Evolutionary conservation across 2,797 vertebrate species (phyloP), one percentile per base, ranked within the genome.

Genomic region (Natrix natrix): DNA sequence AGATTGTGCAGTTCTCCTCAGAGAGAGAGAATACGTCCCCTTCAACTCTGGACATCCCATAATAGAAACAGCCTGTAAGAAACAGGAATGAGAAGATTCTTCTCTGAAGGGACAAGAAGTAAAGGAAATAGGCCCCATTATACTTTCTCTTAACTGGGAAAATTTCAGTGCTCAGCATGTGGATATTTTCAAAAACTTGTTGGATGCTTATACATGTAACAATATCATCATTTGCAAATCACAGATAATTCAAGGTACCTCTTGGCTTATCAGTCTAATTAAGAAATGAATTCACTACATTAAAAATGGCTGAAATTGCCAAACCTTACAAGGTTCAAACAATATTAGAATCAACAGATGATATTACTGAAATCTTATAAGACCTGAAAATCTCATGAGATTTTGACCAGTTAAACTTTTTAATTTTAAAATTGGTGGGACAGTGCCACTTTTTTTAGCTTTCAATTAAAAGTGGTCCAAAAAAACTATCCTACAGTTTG

Each of bases 21-120:
- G 96, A 95, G 1, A 93, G 96, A 10, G 98, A 97, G 94, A 98
- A 98, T 66, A 98, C 97, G 0, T 98, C 98, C 0, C 98, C 98
- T n/a, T 98, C 97, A 0, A 95, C 94, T 57, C 97, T 95, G 89
- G 96, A 2, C 5, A 97, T 91, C 1, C 97, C 98, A 0, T 97
- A 93, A 4, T 98, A 96, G 90, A 98, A 96, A 95, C 98, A 98
- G 69, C 97, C 98, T 98, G 95, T 0, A 52, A 93, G 54, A 94
- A 87, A 94, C 43, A 90, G 0, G 87, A 93, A 83, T 88, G 90
- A 22, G 83, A 93, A 87, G 2, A 86, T 87, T 87, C 16, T 86
- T 83, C 60, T 93, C 87, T 86, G 90, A 91, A 54, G 74, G 28
- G n/a, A 66, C 10, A 59, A 20, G 54, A 69, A 37, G 16, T 16